Evolutionary conservation across 2,888 invertebrate species (phyloP).

Genomic region (Acleris emargana): DNA sequence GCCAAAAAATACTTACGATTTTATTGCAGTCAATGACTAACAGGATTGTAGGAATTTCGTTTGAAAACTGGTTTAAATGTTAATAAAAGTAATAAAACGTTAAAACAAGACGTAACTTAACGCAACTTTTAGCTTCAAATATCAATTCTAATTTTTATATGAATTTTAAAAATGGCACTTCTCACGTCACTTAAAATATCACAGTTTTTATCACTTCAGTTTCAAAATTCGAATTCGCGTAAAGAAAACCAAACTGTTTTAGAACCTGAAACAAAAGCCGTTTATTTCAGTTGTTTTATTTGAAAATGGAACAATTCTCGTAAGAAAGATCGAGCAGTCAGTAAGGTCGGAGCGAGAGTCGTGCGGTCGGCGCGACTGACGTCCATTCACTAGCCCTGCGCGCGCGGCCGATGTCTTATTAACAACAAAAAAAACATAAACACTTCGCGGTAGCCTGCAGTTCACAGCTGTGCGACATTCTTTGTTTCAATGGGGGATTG

Average conservation of each 20-base stretch:
- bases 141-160: no score
- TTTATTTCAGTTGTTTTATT: not conserved
- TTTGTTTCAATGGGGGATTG: constrained; percentile 9
- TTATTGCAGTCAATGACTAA: not conserved
- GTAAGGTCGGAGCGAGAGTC: constrained; percentile 12
- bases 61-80: constrained; percentile 4
- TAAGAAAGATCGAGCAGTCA: constrained; percentile 18
- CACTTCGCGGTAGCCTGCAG: constrained; percentile 18
- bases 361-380: constrained; percentile 29
- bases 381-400: constrained; percentile 39
- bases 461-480: constrained; percentile 19
- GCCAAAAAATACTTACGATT: not conserved
- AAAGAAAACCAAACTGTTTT: not conserved
- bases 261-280: not conserved
- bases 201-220: constrained; percentile 1
- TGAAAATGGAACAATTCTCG: constrained; percentile 15
- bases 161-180: not conserved
- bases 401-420: constrained; percentile 29
- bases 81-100: not conserved
- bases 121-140: no score
- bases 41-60: not conserved
- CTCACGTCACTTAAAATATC: constrained; percentile 10
- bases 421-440: constrained; percentile 39
- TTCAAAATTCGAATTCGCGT: not conserved
- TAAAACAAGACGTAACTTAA: not conserved